Base-by-base conservation (phyloP, 2,888 invertebrate species). In the Acanthosepion esculentum region DNA sequence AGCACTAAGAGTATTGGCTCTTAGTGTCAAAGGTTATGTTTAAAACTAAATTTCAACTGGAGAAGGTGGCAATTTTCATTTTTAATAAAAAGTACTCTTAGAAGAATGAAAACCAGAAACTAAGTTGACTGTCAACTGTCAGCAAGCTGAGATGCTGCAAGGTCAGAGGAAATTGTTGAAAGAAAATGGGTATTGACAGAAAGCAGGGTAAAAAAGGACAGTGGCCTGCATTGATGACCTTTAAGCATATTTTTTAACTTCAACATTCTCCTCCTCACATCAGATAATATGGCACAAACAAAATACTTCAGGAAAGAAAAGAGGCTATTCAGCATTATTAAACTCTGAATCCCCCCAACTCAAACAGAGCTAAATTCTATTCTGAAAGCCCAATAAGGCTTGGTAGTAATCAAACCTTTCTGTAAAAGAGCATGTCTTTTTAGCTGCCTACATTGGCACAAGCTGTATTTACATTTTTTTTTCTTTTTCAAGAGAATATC, bases 151-250 rank as follows among this genome's bases (percentile, higher is more conserved):
- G 78, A n/a, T 78, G 78, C 78, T 33, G n/a, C 78, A 78, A 78
- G 78, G 78, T 78, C 78, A 78, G 78, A 33, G 78, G 78, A 78
- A 78, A 78, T 78, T 78, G n/a, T n/a, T 78, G 78, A 78, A 78
- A 78, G 78, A 78, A 78, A 78, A 78, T 33, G 8, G n/a, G 78
- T n/a, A 78, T n/a, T 10, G n/a, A 78, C 5, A 78, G 15, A 78
- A 33, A 78, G 78, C 12, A 33, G 78, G n/a, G n/a, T 15, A 78
- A 78, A n/a, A 41, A 78, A 78, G 78, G 78, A 78, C 78, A 41
- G 41, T 41, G 1, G 29, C 8, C 78, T 78, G 78, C 78, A 78
- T 29, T 78, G 15, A n/a, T 78, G 78, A 78, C 78, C 78, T 78
- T 78, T 78, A n/a, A 78, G n/a, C n/a, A 78, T n/a, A 78, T 78